phyloP scores from a whole-genome alignment of 2,888 invertebrate genomes.

The Drosophila vallismaia region DNA sequence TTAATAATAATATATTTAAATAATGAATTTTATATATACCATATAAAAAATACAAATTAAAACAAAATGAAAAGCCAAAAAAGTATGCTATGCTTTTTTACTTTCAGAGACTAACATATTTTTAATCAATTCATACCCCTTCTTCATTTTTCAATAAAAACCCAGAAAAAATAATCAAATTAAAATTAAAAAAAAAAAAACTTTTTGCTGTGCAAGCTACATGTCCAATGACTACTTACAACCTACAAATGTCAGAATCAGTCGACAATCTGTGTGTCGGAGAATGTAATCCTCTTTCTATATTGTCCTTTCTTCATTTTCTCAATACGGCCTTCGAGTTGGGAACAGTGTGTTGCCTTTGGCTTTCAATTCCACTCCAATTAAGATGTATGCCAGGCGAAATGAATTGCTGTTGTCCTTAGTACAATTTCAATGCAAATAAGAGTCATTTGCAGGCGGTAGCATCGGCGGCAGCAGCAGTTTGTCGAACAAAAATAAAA shows the following conservation, averaged over 20 bases:
- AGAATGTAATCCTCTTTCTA: slow-evolving; percentile 39
- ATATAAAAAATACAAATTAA: neutral
- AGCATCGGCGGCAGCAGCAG: neutral
- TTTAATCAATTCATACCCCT: neutral
- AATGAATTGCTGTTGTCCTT: slow-evolving; percentile 39
- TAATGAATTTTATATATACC: neutral
- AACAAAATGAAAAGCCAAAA: neutral
- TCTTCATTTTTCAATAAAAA: neutral
- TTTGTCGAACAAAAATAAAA: neutral
- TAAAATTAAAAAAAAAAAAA: neutral
- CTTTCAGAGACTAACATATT: too few species aligned
- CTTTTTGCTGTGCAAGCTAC: neutral
- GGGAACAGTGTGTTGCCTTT: slow-evolving; percentile 37
- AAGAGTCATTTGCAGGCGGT: slow-evolving; percentile 38
- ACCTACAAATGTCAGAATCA: slow-evolving; percentile 47
- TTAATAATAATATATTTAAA: neutral
- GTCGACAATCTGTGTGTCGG: slow-evolving; percentile 26
- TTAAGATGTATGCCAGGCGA: slow-evolving; percentile 45
- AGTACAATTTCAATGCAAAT: slow-evolving; percentile 33
- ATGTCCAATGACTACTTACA: slow-evolving; percentile 36
- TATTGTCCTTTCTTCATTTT: slow-evolving; percentile 7
- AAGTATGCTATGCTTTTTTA: neutral
- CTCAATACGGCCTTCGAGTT: slow-evolving; percentile 13
- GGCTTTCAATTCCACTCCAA: slow-evolving; percentile 57
- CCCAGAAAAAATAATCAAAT: neutral